Evolutionary conservation across 2,888 invertebrate genomes (phyloP), one percentile per base, ranked within the genome.

Genomic region (Callosobruchus maculatus): DNA sequence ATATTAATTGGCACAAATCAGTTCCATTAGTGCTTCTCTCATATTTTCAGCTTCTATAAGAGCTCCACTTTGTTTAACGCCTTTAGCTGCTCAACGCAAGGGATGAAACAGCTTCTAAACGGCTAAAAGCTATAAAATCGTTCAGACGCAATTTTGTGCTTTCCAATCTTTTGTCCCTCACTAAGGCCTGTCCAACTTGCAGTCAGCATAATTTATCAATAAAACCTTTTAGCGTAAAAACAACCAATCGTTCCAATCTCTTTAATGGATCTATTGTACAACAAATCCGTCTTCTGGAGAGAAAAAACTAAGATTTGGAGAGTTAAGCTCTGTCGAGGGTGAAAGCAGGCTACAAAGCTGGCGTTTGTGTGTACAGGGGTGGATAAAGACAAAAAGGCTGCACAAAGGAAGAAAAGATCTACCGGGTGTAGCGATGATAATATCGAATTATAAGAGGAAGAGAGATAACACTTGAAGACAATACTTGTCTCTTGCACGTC

Each of bases 191-290:
- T 49, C 49, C 49, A 18, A 49, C 49, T 3, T 49, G 49, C 49
- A 49, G 49, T 49, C 49, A 49, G 49, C 49, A 71, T 73, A 74
- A 77, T 74, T 77, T 77, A 76, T 77, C 77, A 77, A 77, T 77
- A 73, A 70, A 73, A 74, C 73, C 75, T 75, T 70, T 75, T 76
- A 77, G 77, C 71, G 74, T 68, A 75, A 73, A 77, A 78, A 78
- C 78, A 78, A 78, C 77, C 75, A 75, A 49, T 70, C 74, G 72
- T 73, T 74, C 74, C 74, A 78, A 78, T 78, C 75, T 73, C 68
- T 74, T 75, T 78, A 78, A 78, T 78, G 78, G 78, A 77, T 74
- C 76, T 76, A 72, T 76, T 77, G 77, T 75, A 74, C 49, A 49
- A 69, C 67, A 72, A 74, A 31, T 68, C 70, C 70, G 71, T 49